Base-by-base conservation (phyloP, 23 tunicate species). In the Ciona savignyi region DNA sequence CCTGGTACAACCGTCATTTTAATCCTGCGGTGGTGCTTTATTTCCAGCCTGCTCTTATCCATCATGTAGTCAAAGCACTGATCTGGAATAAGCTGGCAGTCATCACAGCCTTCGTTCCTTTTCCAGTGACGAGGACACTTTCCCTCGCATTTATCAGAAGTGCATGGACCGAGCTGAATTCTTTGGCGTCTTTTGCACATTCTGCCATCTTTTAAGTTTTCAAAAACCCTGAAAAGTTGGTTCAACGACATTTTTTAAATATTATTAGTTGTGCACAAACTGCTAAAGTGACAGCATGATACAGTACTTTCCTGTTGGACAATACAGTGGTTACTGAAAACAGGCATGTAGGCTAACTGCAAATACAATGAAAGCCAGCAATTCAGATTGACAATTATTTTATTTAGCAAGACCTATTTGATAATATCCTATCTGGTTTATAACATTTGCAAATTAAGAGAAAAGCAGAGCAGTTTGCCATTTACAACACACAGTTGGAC, bases 21-120 rank as follows among this genome's bases (percentile, higher is more conserved):
- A 63, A 86, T 80, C 34, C 28, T 76, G 2, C 93, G 93, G n/a
- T 42, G 66, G 51, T 86, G 93, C 2, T 29, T 31, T n/a, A 86
- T 80, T 3, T 26, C 63, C n/a, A 68, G 33, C 30, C 62, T 70
- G 62, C 75, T 70, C n/a, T 1, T 1, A n/a, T 28, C 35, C 3
- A 34, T 64, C 62, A 79, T 63, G 67, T 68, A 30, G 74, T 78
- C 82, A 25, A 23, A 29, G 62, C 82, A 78, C 9, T 26, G 20
- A n/a, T n/a, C n/a, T n/a, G n/a, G n/a, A n/a, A n/a, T n/a, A n/a
- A n/a, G n/a, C n/a, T n/a, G n/a, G n/a, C n/a, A n/a, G n/a, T n/a
- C n/a, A n/a, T n/a, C n/a, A n/a, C n/a, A n/a, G n/a, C n/a, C n/a
- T n/a, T n/a, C n/a, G n/a, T n/a, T n/a, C n/a, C n/a, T n/a, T n/a